Percentiles rank a stretch among this genome's conserved stretches.
Conservation (phyloP, 1,140 invertebrate genomes). For the Panonychus citri region DNA sequence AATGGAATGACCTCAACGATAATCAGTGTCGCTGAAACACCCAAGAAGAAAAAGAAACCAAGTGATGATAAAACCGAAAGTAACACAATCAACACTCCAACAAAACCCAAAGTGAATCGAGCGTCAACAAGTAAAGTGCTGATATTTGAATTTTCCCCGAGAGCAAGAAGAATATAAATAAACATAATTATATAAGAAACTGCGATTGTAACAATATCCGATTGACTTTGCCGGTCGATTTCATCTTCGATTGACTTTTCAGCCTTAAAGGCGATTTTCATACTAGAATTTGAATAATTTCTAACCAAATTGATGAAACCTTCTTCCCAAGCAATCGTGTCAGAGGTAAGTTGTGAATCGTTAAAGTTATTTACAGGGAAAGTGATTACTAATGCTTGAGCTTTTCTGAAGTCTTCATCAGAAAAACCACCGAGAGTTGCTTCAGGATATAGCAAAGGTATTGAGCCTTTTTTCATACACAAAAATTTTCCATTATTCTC, state of each 20-base stretch:
- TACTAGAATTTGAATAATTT: conserved; percentile 4
- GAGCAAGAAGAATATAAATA: conserved; percentile 72
- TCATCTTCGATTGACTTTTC: conserved; percentile 83
- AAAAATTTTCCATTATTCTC: conserved; percentile 17
- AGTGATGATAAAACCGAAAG: conserved; percentile 52
- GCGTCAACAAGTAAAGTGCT: conserved; percentile 34
- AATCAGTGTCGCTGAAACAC: conserved; percentile 52
- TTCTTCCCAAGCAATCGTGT: conserved; percentile 70
- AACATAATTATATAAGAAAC: conserved; percentile 96
- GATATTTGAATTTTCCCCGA: conserved; percentile 58
- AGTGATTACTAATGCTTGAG: conserved; percentile 65
- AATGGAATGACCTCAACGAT: conserved; percentile 87
- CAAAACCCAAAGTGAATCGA: conserved; percentile 36
- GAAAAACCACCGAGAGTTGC: conserved; percentile 77
- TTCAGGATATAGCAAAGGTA: conserved; percentile 60
- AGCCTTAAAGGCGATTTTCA: conserved; percentile 23
- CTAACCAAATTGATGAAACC: conserved; percentile 24
- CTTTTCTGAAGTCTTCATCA: conserved; percentile 41
- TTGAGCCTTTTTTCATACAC: conserved; percentile 66
- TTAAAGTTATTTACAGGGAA: conserved; percentile 69
- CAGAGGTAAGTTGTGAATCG: conserved; percentile 38
- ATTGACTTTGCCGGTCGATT: conserved; percentile 62
- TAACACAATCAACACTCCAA: conserved; percentile 59
- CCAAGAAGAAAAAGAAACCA: conserved; percentile 56
- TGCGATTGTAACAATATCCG: conserved; percentile 73